These are phyloP conservation scores for Rhincodon typus DNA, from an alignment of 2,797 vertebrate species.

Conservation along the genomic window DNA sequence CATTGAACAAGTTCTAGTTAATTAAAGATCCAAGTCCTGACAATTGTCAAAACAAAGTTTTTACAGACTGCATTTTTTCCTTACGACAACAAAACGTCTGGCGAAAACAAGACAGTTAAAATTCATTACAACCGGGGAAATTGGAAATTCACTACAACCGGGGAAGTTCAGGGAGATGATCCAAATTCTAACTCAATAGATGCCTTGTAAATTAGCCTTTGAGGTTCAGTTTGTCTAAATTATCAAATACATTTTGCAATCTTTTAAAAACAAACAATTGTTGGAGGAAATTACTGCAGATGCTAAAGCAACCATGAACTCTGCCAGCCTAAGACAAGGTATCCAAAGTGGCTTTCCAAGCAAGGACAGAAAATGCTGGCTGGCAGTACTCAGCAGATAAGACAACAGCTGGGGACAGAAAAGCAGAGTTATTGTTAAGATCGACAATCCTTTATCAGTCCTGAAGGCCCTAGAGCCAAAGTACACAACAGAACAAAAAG, in stretches of 20 bases:
- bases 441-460: not conserved
- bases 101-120: not conserved
- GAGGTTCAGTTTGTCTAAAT: not conserved
- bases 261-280: not conserved
- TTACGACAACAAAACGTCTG: not conserved
- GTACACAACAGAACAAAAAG: not conserved
- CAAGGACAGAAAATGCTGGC: not conserved
- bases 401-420: too few species aligned
- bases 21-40: not conserved
- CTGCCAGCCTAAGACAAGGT: too few species aligned
- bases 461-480: not conserved
- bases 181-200: not conserved
- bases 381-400: too few species aligned
- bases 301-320: not conserved
- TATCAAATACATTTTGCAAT: not conserved
- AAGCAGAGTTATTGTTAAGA: too few species aligned
- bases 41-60: not conserved
- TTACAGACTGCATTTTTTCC: not conserved
- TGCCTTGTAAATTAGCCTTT: not conserved
- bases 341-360: not conserved
- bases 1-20: not conserved
- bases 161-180: not conserved
- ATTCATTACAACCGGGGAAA: not conserved
- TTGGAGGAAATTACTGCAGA: too few species aligned
- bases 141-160: not conserved